These are phyloP conservation scores for Lateolabrax maculatus DNA, from an alignment of 2,797 vertebrate genomes.

Conservation along the genomic window DNA sequence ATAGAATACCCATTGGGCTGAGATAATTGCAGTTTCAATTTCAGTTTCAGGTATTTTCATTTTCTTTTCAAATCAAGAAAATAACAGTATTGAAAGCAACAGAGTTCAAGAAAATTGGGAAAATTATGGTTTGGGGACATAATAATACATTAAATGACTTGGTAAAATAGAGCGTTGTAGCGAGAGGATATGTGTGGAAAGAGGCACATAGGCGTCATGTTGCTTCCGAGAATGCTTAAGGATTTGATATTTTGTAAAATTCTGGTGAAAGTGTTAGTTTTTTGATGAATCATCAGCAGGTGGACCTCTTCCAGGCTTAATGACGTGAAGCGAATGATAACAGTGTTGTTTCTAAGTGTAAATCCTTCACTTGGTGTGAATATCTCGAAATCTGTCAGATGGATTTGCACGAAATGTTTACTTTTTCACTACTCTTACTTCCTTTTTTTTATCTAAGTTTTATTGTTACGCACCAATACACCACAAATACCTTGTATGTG, in stretches of 20 bases:
- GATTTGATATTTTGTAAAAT: constrained; percentile 2
- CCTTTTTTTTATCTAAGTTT: too few species aligned
- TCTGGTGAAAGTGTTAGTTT: constrained; percentile 10
- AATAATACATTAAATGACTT: neutral
- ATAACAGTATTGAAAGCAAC: neutral
- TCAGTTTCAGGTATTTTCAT: neutral
- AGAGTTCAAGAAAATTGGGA: neutral
- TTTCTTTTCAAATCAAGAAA: too few species aligned
- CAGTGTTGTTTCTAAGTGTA: constrained; percentile 74
- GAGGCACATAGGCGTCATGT: neutral
- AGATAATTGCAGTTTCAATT: neutral
- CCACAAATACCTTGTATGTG: too few species aligned
- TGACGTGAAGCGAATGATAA: constrained; percentile 69
- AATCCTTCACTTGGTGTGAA: constrained; percentile 62
- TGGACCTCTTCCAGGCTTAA: constrained; percentile 58
- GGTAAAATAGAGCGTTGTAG: neutral
- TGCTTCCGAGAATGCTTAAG: neutral
- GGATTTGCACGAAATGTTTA: too few species aligned
- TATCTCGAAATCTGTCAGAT: too few species aligned
- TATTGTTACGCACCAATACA: too few species aligned
- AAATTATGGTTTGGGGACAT: neutral
- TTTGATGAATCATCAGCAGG: constrained; percentile 60
- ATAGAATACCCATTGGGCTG: neutral
- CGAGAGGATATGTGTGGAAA: neutral
- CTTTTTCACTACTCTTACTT: too few species aligned